Evolutionary conservation across 2,797 vertebrate species (phyloP).

Genomic region (Yasuhikotakia modesta): DNA sequence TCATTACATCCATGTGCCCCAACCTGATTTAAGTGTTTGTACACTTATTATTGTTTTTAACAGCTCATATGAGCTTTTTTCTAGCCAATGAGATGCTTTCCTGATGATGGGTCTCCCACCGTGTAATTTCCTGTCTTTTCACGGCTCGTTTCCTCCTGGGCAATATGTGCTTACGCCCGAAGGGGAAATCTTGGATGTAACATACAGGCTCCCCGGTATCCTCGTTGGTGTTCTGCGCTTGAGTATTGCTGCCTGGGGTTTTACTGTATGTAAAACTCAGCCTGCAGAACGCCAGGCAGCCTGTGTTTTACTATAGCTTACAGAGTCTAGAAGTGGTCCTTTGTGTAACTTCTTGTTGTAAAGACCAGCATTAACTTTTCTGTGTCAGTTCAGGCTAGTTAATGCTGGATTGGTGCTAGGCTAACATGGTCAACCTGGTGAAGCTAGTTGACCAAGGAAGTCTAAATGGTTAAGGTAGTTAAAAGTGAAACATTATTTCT

Average conservation of each 20-base stretch:
- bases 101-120: conserved; percentile 34
- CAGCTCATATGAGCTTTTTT: conserved; percentile 3
- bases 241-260: conserved; percentile 41
- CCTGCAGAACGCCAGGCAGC: conserved; percentile 37
- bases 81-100: conserved; percentile 38
- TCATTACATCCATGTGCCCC: conserved; percentile 13
- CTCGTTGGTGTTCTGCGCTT: conserved; percentile 44
- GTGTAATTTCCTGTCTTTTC: conserved; percentile 58
- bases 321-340: background rate
- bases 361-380: background rate
- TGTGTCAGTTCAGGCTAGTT: background rate
- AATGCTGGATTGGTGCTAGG: background rate
- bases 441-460: background rate
- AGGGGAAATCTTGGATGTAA: conserved; percentile 50
- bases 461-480: background rate
- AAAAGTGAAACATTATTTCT: no score
- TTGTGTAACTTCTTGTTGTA: background rate
- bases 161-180: conserved; percentile 34
- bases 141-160: conserved; percentile 58
- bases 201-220: conserved; percentile 43
- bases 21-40: conserved; percentile 26
- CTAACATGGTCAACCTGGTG: background rate
- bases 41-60: conserved; percentile 29
- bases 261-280: conserved; percentile 46
- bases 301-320: background rate